Evolutionary conservation across 2,888 invertebrate species (phyloP), one percentile per base, ranked within the genome.

Genomic region (Oscheius sp.): DNA sequence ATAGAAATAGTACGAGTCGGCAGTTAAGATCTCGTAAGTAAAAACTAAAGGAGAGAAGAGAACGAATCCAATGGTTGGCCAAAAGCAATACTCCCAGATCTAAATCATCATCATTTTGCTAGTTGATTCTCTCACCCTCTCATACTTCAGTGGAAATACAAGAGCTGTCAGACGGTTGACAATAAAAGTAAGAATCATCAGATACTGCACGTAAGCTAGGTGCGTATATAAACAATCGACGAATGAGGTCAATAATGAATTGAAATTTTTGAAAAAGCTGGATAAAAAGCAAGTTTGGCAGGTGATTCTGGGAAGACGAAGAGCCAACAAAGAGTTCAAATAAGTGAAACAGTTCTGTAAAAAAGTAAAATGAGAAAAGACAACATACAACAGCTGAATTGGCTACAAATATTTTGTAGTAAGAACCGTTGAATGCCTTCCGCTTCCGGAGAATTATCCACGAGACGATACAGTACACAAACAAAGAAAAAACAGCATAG

Each of bases 171-270:
- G 25, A 3, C 48, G 48, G 12, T 48, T 20, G 23, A 48, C 3
- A 25, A 48, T 25, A 3, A 48, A 25, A 4, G 48, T 23, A 23
- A 48, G 12, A 12, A 48, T 48, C 48, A 48, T 48, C 5, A 48
- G 48, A 48, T 48, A 23, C 48, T 48, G 48, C 48, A 48, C 48
- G 25, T 48, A 48, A 6, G 48, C 48, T 4, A 48, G 25, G 25
- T 48, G 48, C 12, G 15, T 48, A 20, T 17, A 48, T 25, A 48
- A 23, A 48, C 48, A 48, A 23, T 20, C 12, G 48, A 48, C 20
- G 48, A 48, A 48, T 10, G n/a, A n/a, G n/a, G n/a, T n/a, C n/a
- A n/a, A n/a, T n/a, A n/a, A n/a, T n/a, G n/a, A n/a, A n/a, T n/a
- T n/a, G n/a, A n/a, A n/a, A n/a, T n/a, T n/a, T n/a, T 23, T 23